Evolutionary conservation across 2,888 invertebrate genomes (phyloP), one percentile per base, ranked within the genome.

Genomic region (Carabus problematicus): DNA sequence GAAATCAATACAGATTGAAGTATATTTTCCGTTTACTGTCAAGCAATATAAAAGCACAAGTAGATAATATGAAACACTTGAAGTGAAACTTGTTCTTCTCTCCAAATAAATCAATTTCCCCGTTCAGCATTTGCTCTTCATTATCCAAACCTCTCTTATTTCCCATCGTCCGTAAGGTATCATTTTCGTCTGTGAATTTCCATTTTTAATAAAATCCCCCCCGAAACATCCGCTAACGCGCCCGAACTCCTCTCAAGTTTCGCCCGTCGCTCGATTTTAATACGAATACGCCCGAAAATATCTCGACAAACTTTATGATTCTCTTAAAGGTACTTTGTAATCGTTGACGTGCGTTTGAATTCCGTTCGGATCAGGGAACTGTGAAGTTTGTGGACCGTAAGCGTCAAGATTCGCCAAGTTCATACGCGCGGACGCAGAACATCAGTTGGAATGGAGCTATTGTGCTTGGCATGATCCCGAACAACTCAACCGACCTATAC

Each of bases 241-340:
- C 18, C 3, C 18, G 9, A 56, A 56, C 56, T 56, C 19, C 8
- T 56, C 29, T n/a, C 56, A 56, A 56, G 56, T 56, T 56, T 56
- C 56, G 12, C 56, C 19, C 19, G 29, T 56, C 29, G n/a, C n/a
- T 56, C 39, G 45, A 43, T 47, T 61, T 61, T 45, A 45, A 52
- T 52, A 14, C 18, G 52, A 16, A n/a, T n/a, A n/a, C 16, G 42
- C 55, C 29, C 42, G 54, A 64, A 64, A 64, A 64, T 64, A 64
- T 64, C 42, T 16, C 29, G 56, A 18, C 40, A 64, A 64, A 64
- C 43, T 64, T 54, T 64, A n/a, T 45, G 54, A 56, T 29, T 56
- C 39, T 56, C 56, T 56, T 56, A 56, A 64, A 64, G 64, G 64
- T 64, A 42, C 55, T 54, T 55, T 16, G 55, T 64, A 54, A 64